Conservation (phyloP, 2,797 vertebrate genomes). For the Notolabrus celidotus region DNA sequence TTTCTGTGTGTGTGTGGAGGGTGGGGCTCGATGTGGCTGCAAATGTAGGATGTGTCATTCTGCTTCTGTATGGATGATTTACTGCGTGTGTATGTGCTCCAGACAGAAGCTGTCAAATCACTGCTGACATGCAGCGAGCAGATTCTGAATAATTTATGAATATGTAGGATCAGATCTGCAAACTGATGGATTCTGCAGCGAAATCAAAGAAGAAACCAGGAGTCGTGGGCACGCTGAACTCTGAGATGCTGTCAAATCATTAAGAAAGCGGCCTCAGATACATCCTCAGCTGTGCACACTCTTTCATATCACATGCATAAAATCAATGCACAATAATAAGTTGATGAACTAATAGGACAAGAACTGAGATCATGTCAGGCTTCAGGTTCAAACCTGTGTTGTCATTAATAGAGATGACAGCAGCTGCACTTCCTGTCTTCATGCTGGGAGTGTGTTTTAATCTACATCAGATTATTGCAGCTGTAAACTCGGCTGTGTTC, state of each 20-base stretch:
- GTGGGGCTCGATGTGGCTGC: constrained; percentile 11
- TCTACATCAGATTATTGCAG: not conserved
- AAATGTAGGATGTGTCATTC: constrained; percentile 46
- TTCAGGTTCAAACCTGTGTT: constrained; percentile 9
- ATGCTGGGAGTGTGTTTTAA: too few relatives aligned
- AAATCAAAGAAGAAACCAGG: constrained; percentile 42
- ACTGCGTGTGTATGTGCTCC: not conserved
- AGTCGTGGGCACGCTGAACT: not conserved
- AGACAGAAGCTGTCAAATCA: constrained; percentile 59
- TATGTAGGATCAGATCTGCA: constrained; percentile 56
- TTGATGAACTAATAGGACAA: constrained; percentile 1
- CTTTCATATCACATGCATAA: not conserved
- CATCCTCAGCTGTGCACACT: not conserved
- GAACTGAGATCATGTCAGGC: constrained; percentile 24
- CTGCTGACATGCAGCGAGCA: constrained; percentile 56
- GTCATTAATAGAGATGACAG: not conserved
- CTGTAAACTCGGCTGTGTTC: not conserved
- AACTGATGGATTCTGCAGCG: constrained; percentile 51
- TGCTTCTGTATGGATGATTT: constrained; percentile 28
- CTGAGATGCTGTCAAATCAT: constrained; percentile 33
- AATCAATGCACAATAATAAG: constrained; percentile 7
- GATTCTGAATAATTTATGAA: constrained; percentile 70
- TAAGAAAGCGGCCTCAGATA: not conserved
- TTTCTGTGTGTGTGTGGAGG: too few relatives aligned
- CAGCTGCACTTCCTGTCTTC: not conserved